A percentile compares a stretch with the other conserved stretches of the same genome.
These are phyloP conservation scores for Phyto melanocephala DNA, from an alignment of 2,888 invertebrate species.

Conservation along the genomic window DNA sequence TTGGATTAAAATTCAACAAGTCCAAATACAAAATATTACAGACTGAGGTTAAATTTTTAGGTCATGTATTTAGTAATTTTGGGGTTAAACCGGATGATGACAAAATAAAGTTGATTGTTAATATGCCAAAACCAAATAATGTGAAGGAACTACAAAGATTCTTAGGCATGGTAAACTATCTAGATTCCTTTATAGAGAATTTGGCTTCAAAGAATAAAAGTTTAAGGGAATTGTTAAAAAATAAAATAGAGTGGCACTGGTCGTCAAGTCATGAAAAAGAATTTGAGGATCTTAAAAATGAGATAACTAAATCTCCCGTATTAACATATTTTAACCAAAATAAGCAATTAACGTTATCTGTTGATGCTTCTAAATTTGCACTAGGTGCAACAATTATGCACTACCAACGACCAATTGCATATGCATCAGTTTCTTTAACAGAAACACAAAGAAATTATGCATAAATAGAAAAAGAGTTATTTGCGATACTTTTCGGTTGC, in stretches of 20 bases:
- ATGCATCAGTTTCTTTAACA: too few relatives aligned
- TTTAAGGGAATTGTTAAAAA: conserved; percentile 61
- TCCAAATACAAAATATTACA: conserved; percentile 31
- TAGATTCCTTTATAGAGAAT: too few relatives aligned
- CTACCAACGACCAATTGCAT: conserved; percentile 42
- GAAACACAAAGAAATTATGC: conserved; percentile 60
- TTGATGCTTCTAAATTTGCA: conserved; percentile 18
- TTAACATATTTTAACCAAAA: conserved; percentile 46
- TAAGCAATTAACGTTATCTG: conserved; percentile 8
- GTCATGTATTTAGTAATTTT: too few relatives aligned
- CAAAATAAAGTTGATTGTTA: conserved; percentile 33
- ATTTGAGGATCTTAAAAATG: conserved; percentile 25
- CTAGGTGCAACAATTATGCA: too few relatives aligned
- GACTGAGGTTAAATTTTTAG: too few relatives aligned
- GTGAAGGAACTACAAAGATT: conserved; percentile 47
- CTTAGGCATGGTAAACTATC: conserved; percentile 63
- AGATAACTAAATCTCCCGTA: conserved; percentile 44
- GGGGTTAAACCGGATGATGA: too few relatives aligned
- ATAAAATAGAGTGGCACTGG: conserved; percentile 59
- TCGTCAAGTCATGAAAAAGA: conserved; percentile 11
- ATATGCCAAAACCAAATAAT: conserved; percentile 29
- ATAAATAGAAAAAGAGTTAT: conserved; percentile 64
- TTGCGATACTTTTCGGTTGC: too few relatives aligned
- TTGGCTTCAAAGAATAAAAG: too few relatives aligned
- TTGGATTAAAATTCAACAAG: conserved; percentile 60